These are phyloP conservation scores for Philantomba maxwellii DNA, from an alignment of 2,113 vertebrate species.

Conservation along the genomic window DNA sequence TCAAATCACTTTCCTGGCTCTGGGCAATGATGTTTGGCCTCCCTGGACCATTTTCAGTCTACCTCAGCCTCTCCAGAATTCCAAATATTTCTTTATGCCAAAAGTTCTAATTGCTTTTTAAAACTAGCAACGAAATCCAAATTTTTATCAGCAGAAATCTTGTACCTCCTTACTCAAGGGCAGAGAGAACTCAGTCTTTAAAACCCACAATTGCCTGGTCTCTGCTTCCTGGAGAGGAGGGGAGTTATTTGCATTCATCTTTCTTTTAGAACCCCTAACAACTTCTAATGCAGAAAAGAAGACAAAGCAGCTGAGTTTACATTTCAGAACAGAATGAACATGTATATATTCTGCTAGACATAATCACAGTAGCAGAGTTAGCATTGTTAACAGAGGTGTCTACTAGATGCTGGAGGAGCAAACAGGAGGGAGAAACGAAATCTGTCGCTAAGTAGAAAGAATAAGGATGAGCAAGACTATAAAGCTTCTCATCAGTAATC, in stretches of 20 bases:
- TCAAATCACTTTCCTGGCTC: background rate
- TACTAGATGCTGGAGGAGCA: background rate
- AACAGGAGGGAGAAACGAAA: background rate
- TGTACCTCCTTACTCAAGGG: background rate
- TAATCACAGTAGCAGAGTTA: background rate
- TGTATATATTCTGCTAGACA: background rate
- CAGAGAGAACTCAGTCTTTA: background rate
- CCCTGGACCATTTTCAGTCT: background rate
- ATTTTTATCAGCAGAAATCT: slow-evolving; percentile 22
- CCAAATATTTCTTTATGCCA: background rate
- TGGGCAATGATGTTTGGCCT: background rate
- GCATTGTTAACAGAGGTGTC: background rate
- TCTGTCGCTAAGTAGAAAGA: background rate
- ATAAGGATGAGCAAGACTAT: background rate
- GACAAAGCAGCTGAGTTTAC: background rate
- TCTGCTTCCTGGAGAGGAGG: background rate
- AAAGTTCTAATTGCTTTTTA: background rate
- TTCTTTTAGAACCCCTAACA: background rate
- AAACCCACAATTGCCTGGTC: background rate
- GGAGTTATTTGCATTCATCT: background rate
- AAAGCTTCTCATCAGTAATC: background rate
- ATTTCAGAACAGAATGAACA: background rate
- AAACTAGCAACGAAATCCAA: background rate
- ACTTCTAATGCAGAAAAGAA: background rate
- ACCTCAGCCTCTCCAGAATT: background rate